A percentile compares a stretch with the other conserved stretches of the same genome.
phyloP scores from a whole-genome alignment of 2,797 vertebrate genomes.

The Eidolon dupreanum region DNA sequence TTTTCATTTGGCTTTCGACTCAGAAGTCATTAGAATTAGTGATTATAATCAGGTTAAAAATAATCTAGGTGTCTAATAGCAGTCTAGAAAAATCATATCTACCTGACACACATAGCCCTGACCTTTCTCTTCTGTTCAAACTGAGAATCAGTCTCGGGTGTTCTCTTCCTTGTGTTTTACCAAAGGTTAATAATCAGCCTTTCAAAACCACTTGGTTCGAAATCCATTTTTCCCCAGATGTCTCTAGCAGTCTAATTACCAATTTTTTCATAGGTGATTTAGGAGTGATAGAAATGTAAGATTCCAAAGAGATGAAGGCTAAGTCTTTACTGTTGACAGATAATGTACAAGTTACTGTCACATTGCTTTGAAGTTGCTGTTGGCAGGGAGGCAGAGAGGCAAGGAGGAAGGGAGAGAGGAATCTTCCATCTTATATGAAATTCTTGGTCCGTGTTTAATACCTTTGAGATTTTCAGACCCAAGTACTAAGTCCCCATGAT shows the following conservation, averaged over 20 bases:
- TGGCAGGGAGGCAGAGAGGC: neutral
- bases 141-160: conserved; percentile 48
- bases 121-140: conserved; percentile 47
- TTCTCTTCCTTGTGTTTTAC: conserved; percentile 65
- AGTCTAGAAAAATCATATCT: conserved; percentile 33
- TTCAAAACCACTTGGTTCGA: conserved; percentile 69
- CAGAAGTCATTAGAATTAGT: conserved; percentile 6
- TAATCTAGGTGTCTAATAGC: neutral
- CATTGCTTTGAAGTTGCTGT: neutral
- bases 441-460: neutral
- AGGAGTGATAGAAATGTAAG: conserved; percentile 47
- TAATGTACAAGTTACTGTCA: neutral
- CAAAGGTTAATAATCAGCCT: conserved; percentile 77
- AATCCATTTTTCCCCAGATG: conserved; percentile 73
- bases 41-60: conserved; percentile 6
- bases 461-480: neutral
- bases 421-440: neutral
- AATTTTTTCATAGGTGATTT: conserved; percentile 64
- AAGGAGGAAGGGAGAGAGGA: neutral
- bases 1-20: conserved; percentile 41
- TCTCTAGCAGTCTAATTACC: conserved; percentile 66
- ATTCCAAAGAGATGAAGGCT: conserved; percentile 45
- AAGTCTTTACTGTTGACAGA: conserved; percentile 35
- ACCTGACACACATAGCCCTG: conserved; percentile 22
- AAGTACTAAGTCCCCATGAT: neutral